Percentiles rank a stretch among this genome's conserved stretches.
Evolutionary conservation across 2,113 vertebrate genomes (phyloP).

Genomic region (Phoxinus phoxinus): DNA sequence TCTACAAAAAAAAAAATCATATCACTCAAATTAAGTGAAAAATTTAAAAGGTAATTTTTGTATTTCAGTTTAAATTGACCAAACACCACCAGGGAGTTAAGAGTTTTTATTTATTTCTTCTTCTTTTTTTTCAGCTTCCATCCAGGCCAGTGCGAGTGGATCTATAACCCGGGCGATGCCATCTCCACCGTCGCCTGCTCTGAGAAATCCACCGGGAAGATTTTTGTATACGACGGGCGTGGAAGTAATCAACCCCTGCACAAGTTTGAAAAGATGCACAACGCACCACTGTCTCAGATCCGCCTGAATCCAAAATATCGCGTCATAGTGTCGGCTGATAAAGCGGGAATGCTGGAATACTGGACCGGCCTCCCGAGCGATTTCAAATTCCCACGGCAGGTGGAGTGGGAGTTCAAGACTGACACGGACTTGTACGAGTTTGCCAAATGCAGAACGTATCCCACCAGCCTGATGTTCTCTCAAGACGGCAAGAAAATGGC

Average conservation of each 20-base stretch:
- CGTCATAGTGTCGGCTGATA: slow-evolving; percentile 92
- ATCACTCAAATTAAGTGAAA: neutral
- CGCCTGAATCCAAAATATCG: slow-evolving; percentile 87
- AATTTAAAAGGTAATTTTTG: neutral
- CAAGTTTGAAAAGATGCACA: slow-evolving; percentile 91
- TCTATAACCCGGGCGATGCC: slow-evolving; percentile 96
- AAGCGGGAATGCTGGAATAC: slow-evolving; percentile 96
- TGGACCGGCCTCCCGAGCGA: slow-evolving; percentile 93
- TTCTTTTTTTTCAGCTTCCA: slow-evolving; percentile 78
- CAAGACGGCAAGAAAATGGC: slow-evolving; percentile 95
- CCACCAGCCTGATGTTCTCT: slow-evolving; percentile 91
- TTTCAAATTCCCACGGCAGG: slow-evolving; percentile 90
- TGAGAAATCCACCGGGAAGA: slow-evolving; percentile 95
- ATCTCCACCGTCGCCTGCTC: slow-evolving; percentile 95
- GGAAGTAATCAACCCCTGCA: slow-evolving; percentile 89
- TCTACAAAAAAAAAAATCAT: neutral
- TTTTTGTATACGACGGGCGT: slow-evolving; percentile 93
- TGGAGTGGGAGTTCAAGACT: slow-evolving; percentile 95
- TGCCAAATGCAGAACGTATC: slow-evolving; percentile 93
- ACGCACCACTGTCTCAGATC: slow-evolving; percentile 88
- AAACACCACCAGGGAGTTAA: neutral
- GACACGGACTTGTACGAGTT: slow-evolving; percentile 98
- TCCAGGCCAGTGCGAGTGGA: slow-evolving; percentile 94
- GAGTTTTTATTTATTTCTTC: neutral
- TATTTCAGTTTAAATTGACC: neutral